These are phyloP conservation scores for Ceratina calcarata DNA, from an alignment of 1,140 invertebrate genomes.

Conservation along the genomic window DNA sequence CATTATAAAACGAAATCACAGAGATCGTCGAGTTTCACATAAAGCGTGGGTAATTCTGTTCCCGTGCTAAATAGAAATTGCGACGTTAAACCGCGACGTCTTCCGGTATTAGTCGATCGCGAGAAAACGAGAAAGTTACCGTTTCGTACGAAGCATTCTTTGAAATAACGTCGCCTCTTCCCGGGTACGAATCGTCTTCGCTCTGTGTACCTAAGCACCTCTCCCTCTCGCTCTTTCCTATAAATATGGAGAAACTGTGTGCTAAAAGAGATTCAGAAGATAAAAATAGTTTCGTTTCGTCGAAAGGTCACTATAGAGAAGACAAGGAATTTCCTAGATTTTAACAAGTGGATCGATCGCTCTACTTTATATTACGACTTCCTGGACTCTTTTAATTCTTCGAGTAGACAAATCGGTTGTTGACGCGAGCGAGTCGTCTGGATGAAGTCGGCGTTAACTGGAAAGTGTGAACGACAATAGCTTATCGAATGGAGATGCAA, in stretches of 20 bases:
- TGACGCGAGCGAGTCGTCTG: no score
- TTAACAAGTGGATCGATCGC: no score
- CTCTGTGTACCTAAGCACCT: not conserved
- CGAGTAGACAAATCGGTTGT: no score
- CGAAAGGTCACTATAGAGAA: not conserved
- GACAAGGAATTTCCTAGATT: not conserved
- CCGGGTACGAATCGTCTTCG: not conserved
- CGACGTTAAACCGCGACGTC: not conserved
- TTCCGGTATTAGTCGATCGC: slow-evolving; percentile 30
- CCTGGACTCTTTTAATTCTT: no score
- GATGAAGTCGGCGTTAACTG: not conserved
- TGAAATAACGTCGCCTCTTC: not conserved
- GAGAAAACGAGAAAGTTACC: slow-evolving; percentile 39
- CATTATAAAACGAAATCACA: not conserved
- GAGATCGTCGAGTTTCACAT: slow-evolving; percentile 1
- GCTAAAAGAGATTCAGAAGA: not conserved
- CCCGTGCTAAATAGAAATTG: slow-evolving; percentile 24
- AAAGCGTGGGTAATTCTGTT: not conserved
- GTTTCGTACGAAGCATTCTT: not conserved
- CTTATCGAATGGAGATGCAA: slow-evolving; percentile 27
- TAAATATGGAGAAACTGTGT: not conserved
- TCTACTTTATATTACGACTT: no score
- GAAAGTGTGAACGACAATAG: slow-evolving; percentile 6
- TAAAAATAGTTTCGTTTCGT: not conserved
- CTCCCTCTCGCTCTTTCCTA: not conserved